Evolutionary conservation across 1,140 invertebrate genomes (phyloP), one percentile per base, ranked within the genome.

Genomic region (Aphidius gifuensis): DNA sequence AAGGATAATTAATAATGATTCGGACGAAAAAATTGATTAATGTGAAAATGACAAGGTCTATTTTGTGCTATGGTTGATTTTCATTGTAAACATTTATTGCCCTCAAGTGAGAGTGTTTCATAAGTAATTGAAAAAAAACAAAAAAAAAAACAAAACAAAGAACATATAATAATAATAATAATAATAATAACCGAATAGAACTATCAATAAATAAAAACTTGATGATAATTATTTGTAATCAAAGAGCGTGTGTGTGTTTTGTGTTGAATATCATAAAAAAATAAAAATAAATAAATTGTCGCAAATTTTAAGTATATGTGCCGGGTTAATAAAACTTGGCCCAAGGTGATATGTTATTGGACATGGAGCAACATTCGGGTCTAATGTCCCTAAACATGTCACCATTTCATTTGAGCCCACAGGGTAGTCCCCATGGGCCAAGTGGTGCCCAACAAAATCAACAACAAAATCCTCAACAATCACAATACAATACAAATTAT

Each of bases 381-480:
- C 85, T 92, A 79, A 89, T 91, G 83, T 91, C 90, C 78, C 85
- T 92, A 69, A 92, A 90, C 83, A 91, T 92, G 88, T 90, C 90
- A 78, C 89, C 91, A 66, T 89, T 89, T 78, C 86, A 88, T 72
- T 81, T 90, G 76, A 89, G 88, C 74, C 86, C 90, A 43, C 79
- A 80, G 69, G 86, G 87, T 70, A 86, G 75, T 81, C 85, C 69
- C 72, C 85, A 74, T 71, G 74, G 72, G 64, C 77, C 67, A 32
- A 70, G 70, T 11, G 71, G 71, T 44, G 73, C 74, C 21, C 71
- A 72, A 43, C 74, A 71, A 32, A 66, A 70, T 42, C 65, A 68
- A 51, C 69, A 73, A 57, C 68, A 72, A 61, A 64, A 70, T 38
- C 63, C 75, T 59, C 56, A 69, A 46, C 68, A 68, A 60, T 48